Evolutionary conservation across 2,113 vertebrate species (phyloP), one percentile per base, ranked within the genome.

Genomic region (Carassius auratus): DNA sequence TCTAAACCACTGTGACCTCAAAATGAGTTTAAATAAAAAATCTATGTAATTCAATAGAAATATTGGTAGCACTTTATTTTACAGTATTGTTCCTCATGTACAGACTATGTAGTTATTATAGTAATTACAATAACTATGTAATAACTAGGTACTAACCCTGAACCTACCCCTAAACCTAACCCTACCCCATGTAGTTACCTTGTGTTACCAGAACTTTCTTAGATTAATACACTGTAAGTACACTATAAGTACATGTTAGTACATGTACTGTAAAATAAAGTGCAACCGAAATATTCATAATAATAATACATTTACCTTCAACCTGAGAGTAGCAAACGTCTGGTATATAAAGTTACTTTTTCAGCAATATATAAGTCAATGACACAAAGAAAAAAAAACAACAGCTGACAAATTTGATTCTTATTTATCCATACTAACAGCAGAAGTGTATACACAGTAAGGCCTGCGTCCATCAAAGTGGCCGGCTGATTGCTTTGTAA

Each of bases 401-500:
- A 77, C 75, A 52, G 75, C 75, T 55, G 42, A 50, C 73, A 48
- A 50, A 75, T 75, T 75, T 50, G n/a, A 75, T 62, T 36, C 75
- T 76, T 76, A 76, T 81, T 69, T 52, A 52, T 55, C 26, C 62
- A 69, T 19, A 36, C 10, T 13, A 81, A 10, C 78, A 45, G 59
- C n/a, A 64, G 38, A 45, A 64, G 78, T 66, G 26, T 76, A 55
- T 55, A 76, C n/a, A 52, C 75, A 14, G 79, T 33, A 52, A 71
- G 8, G 66, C 66, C 48, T 76, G 64, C 8, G 21, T 85, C 80
- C 69, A 76, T 85, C 84, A 85, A 75, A 74, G 69, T 14, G 57
- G 66, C 73, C 23, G 55, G 69, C 30, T 55, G 74, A 89, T 55
- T 89, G 83, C 84, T 69, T 87, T 85, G 86, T 87, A 87, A 89